A percentile compares a stretch with the other conserved stretches of the same genome.
Conservation (phyloP, 2,113 vertebrate genomes). For the Pelecanoides urinatrix region DNA sequence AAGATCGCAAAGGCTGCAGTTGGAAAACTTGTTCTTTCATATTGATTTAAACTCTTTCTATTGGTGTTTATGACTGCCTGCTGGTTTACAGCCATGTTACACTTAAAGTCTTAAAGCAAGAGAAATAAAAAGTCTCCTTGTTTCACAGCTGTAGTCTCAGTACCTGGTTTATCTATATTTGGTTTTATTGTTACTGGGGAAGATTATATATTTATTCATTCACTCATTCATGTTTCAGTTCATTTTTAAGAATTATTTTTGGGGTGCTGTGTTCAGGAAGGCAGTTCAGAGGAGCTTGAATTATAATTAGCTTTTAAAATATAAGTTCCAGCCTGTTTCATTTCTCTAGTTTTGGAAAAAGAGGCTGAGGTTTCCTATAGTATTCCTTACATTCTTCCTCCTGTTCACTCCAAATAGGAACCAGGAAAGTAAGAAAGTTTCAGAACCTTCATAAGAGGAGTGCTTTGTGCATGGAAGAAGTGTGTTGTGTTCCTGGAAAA, state of each 20-base stretch:
- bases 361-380: not conserved
- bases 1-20: conserved; percentile 22
- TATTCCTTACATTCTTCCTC: not conserved
- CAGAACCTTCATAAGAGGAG: not conserved
- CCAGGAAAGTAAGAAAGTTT: not conserved
- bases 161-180: not conserved
- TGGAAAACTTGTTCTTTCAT: not conserved
- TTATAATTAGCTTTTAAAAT: not conserved
- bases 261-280: not conserved
- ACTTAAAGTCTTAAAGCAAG: not conserved
- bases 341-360: not conserved
- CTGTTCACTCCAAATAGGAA: not conserved
- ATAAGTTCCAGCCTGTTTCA: not conserved
- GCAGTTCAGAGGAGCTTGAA: not conserved
- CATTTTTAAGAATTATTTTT: not conserved
- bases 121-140: not conserved
- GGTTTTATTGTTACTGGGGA: not conserved
- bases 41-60: conserved; percentile 49
- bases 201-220: not conserved
- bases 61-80: conserved; percentile 50
- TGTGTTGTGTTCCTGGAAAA: not conserved
- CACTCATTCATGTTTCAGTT: not conserved
- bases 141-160: not conserved
- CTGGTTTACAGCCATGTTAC: conserved; percentile 9
- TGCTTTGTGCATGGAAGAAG: not conserved